Conservation (phyloP, 2,113 vertebrate genomes). For the Osmerus eperlanus region DNA sequence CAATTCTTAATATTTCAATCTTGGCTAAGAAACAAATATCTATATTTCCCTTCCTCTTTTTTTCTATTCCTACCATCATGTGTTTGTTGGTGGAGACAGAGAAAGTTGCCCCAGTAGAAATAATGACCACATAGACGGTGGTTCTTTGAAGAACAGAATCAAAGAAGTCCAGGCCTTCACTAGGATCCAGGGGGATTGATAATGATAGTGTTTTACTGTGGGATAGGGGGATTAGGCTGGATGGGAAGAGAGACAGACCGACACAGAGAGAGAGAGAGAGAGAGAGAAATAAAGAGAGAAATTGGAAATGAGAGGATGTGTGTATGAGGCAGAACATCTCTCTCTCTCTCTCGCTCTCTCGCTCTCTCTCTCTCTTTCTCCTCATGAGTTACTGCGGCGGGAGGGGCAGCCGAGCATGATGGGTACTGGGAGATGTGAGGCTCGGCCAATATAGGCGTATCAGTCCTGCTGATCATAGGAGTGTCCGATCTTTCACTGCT, state of each 20-base stretch:
- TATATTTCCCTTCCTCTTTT: constrained; percentile 25
- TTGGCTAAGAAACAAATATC: constrained; percentile 9
- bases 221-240: constrained; percentile 60
- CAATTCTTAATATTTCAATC: constrained; percentile 1
- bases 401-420: no score
- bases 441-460: no score
- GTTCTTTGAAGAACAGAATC: constrained; percentile 58
- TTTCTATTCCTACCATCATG: constrained; percentile 38
- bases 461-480: no score
- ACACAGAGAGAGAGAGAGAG: constrained; percentile 62
- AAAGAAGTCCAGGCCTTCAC: constrained; percentile 60
- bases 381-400: background rate
- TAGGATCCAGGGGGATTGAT: constrained; percentile 65
- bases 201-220: constrained; percentile 70
- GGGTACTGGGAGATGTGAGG: no score
- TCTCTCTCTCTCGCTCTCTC: background rate
- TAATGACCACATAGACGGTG: constrained; percentile 59
- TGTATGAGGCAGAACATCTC: background rate
- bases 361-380: background rate
- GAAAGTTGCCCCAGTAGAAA: constrained; percentile 54
- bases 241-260: constrained; percentile 48
- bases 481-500: no score
- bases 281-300: background rate
- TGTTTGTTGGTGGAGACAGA: constrained; percentile 29
- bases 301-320: no score